Conservation (phyloP, 2,797 vertebrate genomes). For the Bradypodion ventrale region DNA sequence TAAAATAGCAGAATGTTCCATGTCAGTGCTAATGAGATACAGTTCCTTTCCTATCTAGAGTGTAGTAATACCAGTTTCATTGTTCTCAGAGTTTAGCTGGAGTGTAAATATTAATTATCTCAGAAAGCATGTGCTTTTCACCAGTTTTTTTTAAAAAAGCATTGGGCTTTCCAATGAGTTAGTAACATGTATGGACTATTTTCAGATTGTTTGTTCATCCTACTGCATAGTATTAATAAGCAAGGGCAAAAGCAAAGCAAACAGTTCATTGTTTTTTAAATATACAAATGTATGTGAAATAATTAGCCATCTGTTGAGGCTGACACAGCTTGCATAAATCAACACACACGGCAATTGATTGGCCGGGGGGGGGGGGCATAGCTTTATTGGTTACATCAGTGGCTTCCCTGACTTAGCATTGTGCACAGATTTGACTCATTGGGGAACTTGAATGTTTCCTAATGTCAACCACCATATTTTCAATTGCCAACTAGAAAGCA, state of each 20-base stretch:
- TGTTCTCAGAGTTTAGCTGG: neutral
- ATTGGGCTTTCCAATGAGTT: neutral
- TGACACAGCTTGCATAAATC: too few species aligned
- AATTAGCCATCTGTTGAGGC: too few species aligned
- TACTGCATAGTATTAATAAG: neutral
- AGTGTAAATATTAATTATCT: neutral
- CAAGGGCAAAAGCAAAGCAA: neutral
- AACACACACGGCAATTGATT: too few species aligned
- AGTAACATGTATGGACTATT: neutral
- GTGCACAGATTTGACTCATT: too few species aligned
- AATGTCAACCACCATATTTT: too few species aligned
- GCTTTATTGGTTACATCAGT: too few species aligned
- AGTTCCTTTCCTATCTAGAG: neutral
- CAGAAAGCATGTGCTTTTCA: neutral
- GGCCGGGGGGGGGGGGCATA: too few species aligned
- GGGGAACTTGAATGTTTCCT: too few species aligned
- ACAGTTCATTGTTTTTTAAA: neutral
- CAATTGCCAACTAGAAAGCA: too few species aligned
- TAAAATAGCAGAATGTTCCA: neutral
- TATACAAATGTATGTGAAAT: too few species aligned
- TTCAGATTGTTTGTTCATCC: neutral
- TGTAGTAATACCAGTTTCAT: neutral
- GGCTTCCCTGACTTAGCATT: too few species aligned
- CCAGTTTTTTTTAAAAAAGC: neutral
- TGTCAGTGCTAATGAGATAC: neutral